Conservation (phyloP, 2,797 vertebrate species). For the Syngnathus acus region DNA sequence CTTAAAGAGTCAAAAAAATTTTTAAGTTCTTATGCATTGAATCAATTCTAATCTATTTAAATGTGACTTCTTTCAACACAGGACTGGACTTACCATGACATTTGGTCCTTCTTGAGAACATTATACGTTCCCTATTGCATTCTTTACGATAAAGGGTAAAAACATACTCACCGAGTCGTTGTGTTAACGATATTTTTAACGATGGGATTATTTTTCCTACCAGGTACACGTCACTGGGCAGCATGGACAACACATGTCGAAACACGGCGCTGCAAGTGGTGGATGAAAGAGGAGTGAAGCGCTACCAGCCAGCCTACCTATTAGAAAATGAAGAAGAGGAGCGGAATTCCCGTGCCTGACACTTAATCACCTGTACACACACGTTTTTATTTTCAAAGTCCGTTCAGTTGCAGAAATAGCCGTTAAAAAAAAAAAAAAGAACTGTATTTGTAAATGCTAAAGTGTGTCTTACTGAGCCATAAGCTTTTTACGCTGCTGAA, state of each 20-base stretch:
- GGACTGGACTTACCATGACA: constrained; percentile 95
- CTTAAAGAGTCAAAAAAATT: too few relatives aligned
- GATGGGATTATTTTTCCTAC: background rate
- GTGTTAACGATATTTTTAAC: background rate
- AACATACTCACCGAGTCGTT: background rate
- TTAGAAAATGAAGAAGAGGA: constrained; percentile 89
- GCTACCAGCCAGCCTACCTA: constrained; percentile 79
- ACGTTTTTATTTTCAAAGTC: background rate
- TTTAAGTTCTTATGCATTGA: too few relatives aligned
- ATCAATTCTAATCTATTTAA: background rate
- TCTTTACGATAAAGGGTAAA: constrained; percentile 95
- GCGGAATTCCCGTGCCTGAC: constrained; percentile 75
- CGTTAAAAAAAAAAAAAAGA: background rate
- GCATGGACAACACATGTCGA: constrained; percentile 79
- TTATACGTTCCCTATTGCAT: constrained; percentile 90
- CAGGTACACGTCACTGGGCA: constrained; percentile 92
- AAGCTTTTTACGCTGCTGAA: constrained; percentile 38
- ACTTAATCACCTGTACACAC: background rate
- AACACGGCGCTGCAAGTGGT: constrained; percentile 75
- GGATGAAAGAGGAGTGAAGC: constrained; percentile 65
- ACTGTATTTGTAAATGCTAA: background rate
- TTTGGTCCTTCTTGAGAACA: constrained; percentile 88
- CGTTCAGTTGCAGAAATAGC: background rate
- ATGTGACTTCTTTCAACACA: constrained; percentile 33
- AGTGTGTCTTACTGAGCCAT: constrained; percentile 10